phyloP scores from a whole-genome alignment of 2,888 invertebrate genomes.

The Tetranychus piercei region DNA sequence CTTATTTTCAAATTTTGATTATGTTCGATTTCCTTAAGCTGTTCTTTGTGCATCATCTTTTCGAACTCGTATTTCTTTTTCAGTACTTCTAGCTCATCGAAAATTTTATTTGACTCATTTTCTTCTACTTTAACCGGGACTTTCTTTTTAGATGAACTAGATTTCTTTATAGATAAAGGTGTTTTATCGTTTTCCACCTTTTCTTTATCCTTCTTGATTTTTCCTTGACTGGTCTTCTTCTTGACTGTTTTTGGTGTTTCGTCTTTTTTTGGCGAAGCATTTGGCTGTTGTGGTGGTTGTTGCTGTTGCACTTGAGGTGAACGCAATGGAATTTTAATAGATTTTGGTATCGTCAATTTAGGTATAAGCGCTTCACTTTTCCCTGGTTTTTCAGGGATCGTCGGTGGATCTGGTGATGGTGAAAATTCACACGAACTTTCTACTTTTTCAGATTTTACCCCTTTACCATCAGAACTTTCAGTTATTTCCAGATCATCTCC shows the following conservation, averaged over 20 bases:
- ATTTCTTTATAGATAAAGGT: not conserved
- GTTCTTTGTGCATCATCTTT: slow-evolving; percentile 42
- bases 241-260: not conserved
- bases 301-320: not conserved
- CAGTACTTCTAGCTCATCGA: slow-evolving; percentile 11
- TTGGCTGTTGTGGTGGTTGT: not conserved
- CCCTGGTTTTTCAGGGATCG: not conserved
- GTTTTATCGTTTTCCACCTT: not conserved
- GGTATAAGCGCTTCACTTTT: not conserved
- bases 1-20: slow-evolving; percentile 46
- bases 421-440: not conserved
- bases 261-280: slow-evolving; percentile 1
- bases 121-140: not conserved
- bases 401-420: not conserved
- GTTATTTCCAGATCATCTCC: not conserved
- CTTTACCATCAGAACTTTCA: not conserved
- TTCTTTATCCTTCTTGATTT: not conserved
- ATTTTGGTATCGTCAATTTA: slow-evolving; percentile 1
- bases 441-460: not conserved
- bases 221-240: not conserved
- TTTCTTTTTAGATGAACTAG: not conserved
- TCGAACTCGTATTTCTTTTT: slow-evolving; percentile 8
- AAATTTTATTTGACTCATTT: not conserved
- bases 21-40: slow-evolving; percentile 52
- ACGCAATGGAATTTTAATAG: not conserved